Evolutionary conservation across 2,113 vertebrate genomes (phyloP), one percentile per base, ranked within the genome.

Genomic region (Thunnus maccoyii): DNA sequence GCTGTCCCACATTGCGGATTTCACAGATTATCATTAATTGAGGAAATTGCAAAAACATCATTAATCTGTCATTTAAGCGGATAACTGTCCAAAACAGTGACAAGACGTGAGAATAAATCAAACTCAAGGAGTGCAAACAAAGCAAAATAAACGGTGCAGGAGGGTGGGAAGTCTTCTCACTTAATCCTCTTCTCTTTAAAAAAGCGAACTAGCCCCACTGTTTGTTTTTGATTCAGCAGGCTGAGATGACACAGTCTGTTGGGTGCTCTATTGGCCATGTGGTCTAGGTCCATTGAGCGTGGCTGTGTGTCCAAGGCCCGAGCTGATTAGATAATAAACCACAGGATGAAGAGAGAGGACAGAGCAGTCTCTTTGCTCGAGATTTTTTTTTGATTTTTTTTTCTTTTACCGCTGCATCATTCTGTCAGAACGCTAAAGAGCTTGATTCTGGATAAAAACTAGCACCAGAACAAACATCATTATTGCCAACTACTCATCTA

Each of bases 231-330:
- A 94, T 94, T 91, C 89, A 83, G 91, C 89, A 75, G 91, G 92
- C 88, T 92, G 89, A 90, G 93, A 94, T 93, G 94, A 94, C 94
- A 94, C 95, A 96, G 94, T 93, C 93, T 93, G 93, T 92, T 94
- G 91, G 93, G 90, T 89, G 86, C 93, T 95, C 94, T 92, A 94
- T 95, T 95, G 93, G 93, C 93, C 94, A 89, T 94, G 93, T 88
- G 91, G 93, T 93, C 88, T 93, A 88, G 93, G 91, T 95, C 94
- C 93, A 94, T 84, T 93, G 91, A 94, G 85, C 87, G 73, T 88
- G 91, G 89, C 86, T 83, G 90, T 85, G 91, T 91, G 90, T 94
- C 90, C 83, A 82, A 91, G 86, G 86, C 83, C 89, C 57, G 69
- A 85, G 62, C 89, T 91, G 90, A 94, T 94, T 93, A 93, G 90